Conservation (phyloP, 2,888 invertebrate species). For the Charanyca ferruginea region DNA sequence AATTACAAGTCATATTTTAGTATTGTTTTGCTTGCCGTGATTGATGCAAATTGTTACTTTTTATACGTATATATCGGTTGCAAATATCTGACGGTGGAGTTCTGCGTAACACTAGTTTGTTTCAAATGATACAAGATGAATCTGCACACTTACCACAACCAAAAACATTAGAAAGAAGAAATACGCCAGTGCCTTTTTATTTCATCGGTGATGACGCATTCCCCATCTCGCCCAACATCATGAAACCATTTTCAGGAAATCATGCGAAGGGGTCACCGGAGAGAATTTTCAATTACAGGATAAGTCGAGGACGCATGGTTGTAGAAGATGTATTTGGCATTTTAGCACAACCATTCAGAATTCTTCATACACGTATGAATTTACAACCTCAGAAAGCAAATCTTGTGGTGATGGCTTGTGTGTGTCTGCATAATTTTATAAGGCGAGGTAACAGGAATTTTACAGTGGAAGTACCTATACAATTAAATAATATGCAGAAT, state of each 20-base stretch:
- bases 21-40: constrained; percentile 1
- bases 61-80: background rate
- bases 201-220: constrained; percentile 56
- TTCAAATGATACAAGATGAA: background rate
- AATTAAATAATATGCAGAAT: no score
- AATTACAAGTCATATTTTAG: constrained; percentile 51
- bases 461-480: constrained; percentile 55
- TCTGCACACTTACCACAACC: background rate
- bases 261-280: constrained; percentile 56
- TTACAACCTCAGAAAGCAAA: constrained; percentile 57
- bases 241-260: constrained; percentile 57
- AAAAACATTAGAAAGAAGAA: constrained; percentile 25
- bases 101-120: background rate
- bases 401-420: constrained; percentile 56
- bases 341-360: constrained; percentile 52
- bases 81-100: background rate
- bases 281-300: constrained; percentile 59
- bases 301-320: constrained; percentile 58
- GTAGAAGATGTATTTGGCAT: constrained; percentile 60
- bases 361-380: constrained; percentile 50
- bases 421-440: constrained; percentile 57
- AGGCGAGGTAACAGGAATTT: constrained; percentile 54
- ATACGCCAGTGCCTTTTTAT: constrained; percentile 59
- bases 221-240: constrained; percentile 54
- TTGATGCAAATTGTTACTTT: background rate